A percentile compares a stretch with the other conserved stretches of the same genome.
Evolutionary conservation across 2,113 vertebrate genomes (phyloP).

Genomic region (Ramphastos sulfuratus): DNA sequence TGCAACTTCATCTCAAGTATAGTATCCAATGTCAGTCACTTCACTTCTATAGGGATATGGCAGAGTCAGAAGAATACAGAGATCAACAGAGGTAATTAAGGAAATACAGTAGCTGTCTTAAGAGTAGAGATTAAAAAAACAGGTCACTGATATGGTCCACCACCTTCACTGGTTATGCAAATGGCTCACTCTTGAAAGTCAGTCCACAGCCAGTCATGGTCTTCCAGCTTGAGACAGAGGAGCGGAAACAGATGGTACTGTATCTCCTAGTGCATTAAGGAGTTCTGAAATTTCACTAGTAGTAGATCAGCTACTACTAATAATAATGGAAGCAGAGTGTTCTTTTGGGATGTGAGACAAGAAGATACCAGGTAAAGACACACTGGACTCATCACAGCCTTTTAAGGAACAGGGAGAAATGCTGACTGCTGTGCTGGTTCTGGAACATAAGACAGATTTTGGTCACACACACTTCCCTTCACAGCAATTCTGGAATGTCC

Average conservation of each 20-base stretch:
- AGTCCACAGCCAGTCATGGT: not conserved
- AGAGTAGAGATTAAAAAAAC: not conserved
- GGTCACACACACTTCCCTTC: not conserved
- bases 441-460: not conserved
- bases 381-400: accelerated
- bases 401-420: not conserved
- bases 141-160: not conserved
- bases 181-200: not conserved
- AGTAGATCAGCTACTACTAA: not conserved
- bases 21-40: not conserved
- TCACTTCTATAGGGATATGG: not conserved
- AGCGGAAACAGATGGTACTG: not conserved
- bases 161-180: not conserved
- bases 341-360: not conserved
- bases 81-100: not conserved
- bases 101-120: not conserved
- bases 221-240: not conserved
- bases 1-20: not conserved
- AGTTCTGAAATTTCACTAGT: not conserved
- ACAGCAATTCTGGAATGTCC: not conserved
- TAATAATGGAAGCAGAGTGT: not conserved
- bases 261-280: not conserved
- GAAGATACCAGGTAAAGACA: not conserved
- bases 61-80: not conserved
- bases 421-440: not conserved